A percentile compares a stretch with the other conserved stretches of the same genome.
These are phyloP conservation scores for Orgyia antiqua DNA, from an alignment of 2,888 invertebrate genomes.

Conservation along the genomic window DNA sequence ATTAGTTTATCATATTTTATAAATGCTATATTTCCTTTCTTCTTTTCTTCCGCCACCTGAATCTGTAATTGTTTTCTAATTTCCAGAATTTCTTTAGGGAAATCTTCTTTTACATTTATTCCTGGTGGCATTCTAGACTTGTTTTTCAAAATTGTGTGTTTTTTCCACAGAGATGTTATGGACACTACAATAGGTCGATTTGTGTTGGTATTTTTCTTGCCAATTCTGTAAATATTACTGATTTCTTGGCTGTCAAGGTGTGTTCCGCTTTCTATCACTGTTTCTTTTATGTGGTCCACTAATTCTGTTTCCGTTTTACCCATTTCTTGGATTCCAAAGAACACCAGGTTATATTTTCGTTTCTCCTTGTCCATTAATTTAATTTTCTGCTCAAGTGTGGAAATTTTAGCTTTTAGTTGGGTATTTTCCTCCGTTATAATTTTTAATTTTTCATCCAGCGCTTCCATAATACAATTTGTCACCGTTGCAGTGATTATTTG, in stretches of 20 bases:
- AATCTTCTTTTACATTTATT: no score
- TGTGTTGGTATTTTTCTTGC: background rate
- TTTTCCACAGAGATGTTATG: constrained; percentile 4
- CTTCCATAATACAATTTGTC: no score
- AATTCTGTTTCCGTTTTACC: background rate
- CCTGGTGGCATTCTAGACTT: constrained; percentile 5
- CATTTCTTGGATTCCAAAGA: no score
- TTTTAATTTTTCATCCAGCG: no score
- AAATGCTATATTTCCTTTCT: constrained; percentile 9
- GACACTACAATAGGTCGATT: no score
- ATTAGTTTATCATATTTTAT: constrained; percentile 10
- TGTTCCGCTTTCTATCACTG: background rate
- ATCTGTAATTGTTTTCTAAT: constrained; percentile 7
- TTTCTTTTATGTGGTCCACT: no score
- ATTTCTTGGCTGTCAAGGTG: background rate
- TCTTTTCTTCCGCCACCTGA: constrained; percentile 8
- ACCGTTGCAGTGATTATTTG: no score
- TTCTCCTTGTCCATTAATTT: no score
- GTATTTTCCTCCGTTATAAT: no score
- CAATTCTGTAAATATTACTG: constrained; percentile 1
- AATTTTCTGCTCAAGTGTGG: no score
- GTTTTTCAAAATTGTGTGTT: constrained; percentile 6
- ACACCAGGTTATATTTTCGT: no score
- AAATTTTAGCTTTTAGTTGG: no score
- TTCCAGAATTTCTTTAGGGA: constrained; percentile 9